These are phyloP conservation scores for Dendrocincla fuliginosa DNA, from an alignment of 2,797 vertebrate genomes.

Conservation along the genomic window DNA sequence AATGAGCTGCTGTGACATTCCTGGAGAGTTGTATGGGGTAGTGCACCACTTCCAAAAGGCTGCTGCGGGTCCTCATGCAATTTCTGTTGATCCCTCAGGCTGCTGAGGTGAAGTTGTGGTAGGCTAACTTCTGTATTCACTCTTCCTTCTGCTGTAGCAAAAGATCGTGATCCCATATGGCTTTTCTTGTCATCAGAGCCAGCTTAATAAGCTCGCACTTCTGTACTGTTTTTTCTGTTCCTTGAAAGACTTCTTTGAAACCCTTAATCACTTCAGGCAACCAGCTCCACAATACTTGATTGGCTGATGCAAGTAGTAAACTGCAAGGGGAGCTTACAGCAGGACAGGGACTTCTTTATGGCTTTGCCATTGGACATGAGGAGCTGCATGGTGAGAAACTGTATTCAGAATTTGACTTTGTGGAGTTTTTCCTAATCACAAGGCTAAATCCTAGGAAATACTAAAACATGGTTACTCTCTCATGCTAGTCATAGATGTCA, in stretches of 20 bases:
- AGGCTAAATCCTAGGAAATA: background rate
- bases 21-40: background rate
- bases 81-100: background rate
- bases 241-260: background rate
- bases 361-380: background rate
- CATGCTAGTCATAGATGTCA: background rate
- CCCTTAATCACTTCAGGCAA: rapidly evolving
- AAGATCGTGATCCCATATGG: background rate
- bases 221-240: background rate
- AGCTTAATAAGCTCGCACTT: background rate
- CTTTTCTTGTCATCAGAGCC: background rate
- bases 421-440: background rate
- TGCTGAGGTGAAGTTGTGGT: background rate
- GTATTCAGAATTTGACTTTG: background rate
- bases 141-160: background rate
- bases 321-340: background rate
- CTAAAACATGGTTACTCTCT: background rate
- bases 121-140: background rate
- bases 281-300: background rate
- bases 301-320: background rate
- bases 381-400: background rate
- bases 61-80: background rate
- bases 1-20: background rate
- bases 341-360: background rate
- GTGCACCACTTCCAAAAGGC: background rate